phyloP scores from a whole-genome alignment of 2,888 invertebrate genomes.

The Ichneumoninae sp. region DNA sequence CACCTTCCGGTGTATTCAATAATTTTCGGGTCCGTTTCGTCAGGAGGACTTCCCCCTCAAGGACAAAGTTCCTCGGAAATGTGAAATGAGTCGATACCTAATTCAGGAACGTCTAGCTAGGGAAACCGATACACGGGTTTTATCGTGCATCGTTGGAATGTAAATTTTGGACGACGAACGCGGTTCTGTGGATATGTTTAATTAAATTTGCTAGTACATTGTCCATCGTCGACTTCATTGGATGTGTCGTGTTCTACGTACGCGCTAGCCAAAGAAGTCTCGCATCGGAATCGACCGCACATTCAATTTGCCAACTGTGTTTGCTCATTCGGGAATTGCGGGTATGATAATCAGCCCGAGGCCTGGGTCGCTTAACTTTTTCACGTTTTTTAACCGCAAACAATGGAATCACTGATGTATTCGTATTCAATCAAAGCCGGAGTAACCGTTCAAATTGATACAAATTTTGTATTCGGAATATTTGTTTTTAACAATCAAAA shows the following conservation, averaged over 20 bases:
- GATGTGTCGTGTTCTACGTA: no score
- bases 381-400: neutral
- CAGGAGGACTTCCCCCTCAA: neutral
- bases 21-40: constrained; percentile 20
- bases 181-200: constrained; percentile 4
- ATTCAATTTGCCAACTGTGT: constrained; percentile 5
- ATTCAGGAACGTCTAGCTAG: constrained; percentile 16
- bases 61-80: constrained; percentile 15
- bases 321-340: neutral
- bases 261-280: neutral
- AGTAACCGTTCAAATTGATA: no score
- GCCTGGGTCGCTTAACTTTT: neutral
- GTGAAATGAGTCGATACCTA: constrained; percentile 18
- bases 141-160: neutral
- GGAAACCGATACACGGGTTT: neutral
- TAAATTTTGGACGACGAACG: constrained; percentile 15
- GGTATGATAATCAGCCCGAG: neutral
- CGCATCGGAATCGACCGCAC: constrained; percentile 7
- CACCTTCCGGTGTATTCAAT: constrained; percentile 1
- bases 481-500: neutral
- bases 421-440: neutral
- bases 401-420: neutral
- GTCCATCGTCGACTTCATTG: neutral
- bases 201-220: constrained; percentile 17
- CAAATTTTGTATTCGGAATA: neutral